Evolutionary conservation across 35 echinoderm and acorn worm genomes (phyloP), one percentile per base, ranked within the genome.

Genomic region (Ptychodera flava): DNA sequence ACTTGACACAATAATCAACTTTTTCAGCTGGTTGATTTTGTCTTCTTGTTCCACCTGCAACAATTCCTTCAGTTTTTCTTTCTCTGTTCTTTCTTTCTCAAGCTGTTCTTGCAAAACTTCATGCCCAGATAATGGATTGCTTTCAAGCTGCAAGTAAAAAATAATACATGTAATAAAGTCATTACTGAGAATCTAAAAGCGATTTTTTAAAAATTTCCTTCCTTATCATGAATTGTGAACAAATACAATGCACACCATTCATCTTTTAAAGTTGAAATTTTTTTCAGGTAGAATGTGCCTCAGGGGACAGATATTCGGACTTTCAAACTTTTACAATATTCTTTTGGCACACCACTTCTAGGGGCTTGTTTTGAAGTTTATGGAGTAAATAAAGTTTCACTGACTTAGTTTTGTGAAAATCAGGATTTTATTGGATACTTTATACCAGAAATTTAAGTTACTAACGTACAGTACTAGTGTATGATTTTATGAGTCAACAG

Each of bases 101-200:
- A 37, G 76, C 12, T 85, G 1, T 28, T 77, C 89, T 33, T 86
- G 16, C 0, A 90, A 32, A 31, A 80, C 89, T 28, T 36, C 77
- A 16, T 86, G 81, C 27, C 38, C 38, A 37, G n/a, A 28, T 16
- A 33, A 14, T 0, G 80, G 34, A 31, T 81, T 81, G n/a, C 31
- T 88, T 36, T 88, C 36, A 31, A 85, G 84, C 84, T 85, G 28
- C 36, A 37, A 84, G 36, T 38, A 37, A 35, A 37, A 30, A 29
- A 35, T 34, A 38, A 22, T 80, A 36, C 31, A 37, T 35, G 27
- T 15, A 35, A 28, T 35, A 35, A 35, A 84, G 82, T 35, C 35
- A 1, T 29, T 16, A 27, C 82, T 35, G 31, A 37, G 36, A 29
- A 31, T 84, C 82, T 30, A 32, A 35, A 1, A 89, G 30, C 53